A percentile compares a stretch with the other conserved stretches of the same genome.
These are phyloP conservation scores for Terebella lapidaria DNA, from an alignment of 2,888 invertebrate genomes.

Conservation along the genomic window DNA sequence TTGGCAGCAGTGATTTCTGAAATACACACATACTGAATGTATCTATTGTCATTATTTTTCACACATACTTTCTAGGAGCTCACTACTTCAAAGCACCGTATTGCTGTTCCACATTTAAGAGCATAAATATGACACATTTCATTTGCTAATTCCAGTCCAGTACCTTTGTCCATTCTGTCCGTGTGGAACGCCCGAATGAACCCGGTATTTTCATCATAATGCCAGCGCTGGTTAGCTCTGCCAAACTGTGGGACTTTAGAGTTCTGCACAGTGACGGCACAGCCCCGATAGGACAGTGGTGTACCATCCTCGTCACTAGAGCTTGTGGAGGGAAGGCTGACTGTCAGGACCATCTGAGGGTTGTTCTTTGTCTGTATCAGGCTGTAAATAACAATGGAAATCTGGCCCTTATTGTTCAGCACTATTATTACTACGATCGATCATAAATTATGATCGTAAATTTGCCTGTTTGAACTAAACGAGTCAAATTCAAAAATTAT, in stretches of 20 bases:
- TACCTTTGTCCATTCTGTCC: slow-evolving; percentile 47
- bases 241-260: slow-evolving; percentile 42
- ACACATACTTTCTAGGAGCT: too few relatives aligned
- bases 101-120: too few relatives aligned
- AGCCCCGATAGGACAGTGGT: slow-evolving; percentile 37
- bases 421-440: too few relatives aligned
- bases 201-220: slow-evolving; percentile 43
- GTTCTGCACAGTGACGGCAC: slow-evolving; percentile 42
- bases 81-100: too few relatives aligned
- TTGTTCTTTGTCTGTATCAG: slow-evolving; percentile 44
- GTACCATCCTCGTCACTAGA: slow-evolving; percentile 29
- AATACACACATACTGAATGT: slow-evolving; percentile 4
- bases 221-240: slow-evolving; percentile 50
- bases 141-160: too few relatives aligned
- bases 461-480: too few relatives aligned
- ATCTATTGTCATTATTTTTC: background rate
- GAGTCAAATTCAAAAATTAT: too few relatives aligned
- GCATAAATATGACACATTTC: too few relatives aligned
- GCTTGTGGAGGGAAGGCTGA: slow-evolving; percentile 38
- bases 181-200: slow-evolving; percentile 46
- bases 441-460: too few relatives aligned
- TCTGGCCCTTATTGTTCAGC: too few relatives aligned
- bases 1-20: slow-evolving; percentile 52
- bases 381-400: slow-evolving; percentile 25
- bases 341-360: slow-evolving; percentile 42